Conservation (phyloP, 2,888 invertebrate genomes). For the Papilio demoleus region DNA sequence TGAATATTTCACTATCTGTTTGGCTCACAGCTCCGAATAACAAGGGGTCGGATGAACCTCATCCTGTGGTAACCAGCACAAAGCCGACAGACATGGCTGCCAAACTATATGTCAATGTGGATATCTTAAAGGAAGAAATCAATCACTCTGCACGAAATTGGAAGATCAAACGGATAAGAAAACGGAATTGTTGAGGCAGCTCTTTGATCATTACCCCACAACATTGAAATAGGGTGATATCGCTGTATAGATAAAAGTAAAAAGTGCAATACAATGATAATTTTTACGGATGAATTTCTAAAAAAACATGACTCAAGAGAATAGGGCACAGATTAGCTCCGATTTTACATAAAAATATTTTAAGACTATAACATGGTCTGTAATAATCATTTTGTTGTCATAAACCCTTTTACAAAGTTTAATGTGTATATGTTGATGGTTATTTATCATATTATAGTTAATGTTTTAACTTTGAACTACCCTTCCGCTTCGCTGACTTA, state of each 20-base stretch:
- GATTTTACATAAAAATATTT: too few species aligned
- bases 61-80: conserved; percentile 11
- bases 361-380: too few species aligned
- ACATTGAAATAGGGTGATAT: conserved; percentile 11
- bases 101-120: conserved; percentile 22
- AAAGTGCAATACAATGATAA: neutral
- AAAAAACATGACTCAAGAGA: neutral
- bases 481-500: conserved; percentile 2
- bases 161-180: conserved; percentile 29
- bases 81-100: conserved; percentile 21
- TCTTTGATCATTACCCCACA: conserved; percentile 26
- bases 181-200: conserved; percentile 14
- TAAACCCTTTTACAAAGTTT: neutral
- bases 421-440: neutral
- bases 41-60: conserved; percentile 23
- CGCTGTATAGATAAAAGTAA: neutral
- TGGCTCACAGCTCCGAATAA: neutral
- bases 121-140: conserved; percentile 27
- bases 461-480: conserved; percentile 8
- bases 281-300: neutral
- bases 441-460: neutral
- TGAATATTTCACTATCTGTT: conserved; percentile 7
- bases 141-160: conserved; percentile 24
- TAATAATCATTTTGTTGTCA: neutral
- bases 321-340: too few species aligned